These are phyloP conservation scores for Tetramorium parvispinum DNA, from an alignment of 1,140 invertebrate species.

Conservation along the genomic window DNA sequence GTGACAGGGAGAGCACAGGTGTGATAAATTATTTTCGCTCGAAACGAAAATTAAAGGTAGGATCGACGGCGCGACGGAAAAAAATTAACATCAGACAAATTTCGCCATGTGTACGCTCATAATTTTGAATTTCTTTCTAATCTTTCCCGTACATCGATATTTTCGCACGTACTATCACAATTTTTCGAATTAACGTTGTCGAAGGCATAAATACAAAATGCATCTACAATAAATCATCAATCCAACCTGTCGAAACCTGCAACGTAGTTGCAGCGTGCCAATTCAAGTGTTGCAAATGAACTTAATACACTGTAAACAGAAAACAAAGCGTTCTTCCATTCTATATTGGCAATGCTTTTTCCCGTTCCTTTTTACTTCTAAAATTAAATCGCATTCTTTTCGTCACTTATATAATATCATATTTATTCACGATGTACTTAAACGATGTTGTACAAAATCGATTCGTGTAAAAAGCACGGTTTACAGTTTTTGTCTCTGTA, in stretches of 20 bases:
- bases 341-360: neutral
- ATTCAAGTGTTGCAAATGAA: slow-evolving; percentile 37
- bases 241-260: slow-evolving; percentile 31
- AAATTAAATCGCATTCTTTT: slow-evolving; percentile 25
- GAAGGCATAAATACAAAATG: neutral
- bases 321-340: slow-evolving; percentile 14
- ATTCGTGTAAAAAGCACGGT: neutral
- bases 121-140: neutral
- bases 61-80: neutral
- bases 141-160: neutral
- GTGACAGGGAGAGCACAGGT: neutral
- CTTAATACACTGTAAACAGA: slow-evolving; percentile 33
- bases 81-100: neutral
- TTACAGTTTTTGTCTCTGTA: neutral
- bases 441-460: neutral
- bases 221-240: slow-evolving; percentile 29
- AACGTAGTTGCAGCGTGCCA: neutral
- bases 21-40: slow-evolving; percentile 8
- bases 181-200: slow-evolving; percentile 9
- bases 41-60: neutral
- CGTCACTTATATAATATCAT: neutral
- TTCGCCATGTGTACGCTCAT: neutral
- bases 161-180: neutral
- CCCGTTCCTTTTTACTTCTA: neutral
- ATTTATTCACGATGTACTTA: neutral